These are phyloP conservation scores for Dysmachus trigonus DNA, from an alignment of 2,888 invertebrate genomes.

Conservation along the genomic window DNA sequence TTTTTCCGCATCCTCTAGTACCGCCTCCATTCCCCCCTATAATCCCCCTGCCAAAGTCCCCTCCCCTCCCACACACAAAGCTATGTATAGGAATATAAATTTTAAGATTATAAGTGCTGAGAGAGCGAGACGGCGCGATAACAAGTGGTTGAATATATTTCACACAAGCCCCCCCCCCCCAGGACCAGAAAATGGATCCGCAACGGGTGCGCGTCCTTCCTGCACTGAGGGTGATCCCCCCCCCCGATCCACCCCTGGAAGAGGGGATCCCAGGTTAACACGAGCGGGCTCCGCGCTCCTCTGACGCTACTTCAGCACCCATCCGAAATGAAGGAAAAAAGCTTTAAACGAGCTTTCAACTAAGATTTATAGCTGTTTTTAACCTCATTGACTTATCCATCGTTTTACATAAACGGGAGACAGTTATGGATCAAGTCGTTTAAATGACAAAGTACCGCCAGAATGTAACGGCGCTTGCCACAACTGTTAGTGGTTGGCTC, in stretches of 20 bases:
- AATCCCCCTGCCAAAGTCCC: background rate
- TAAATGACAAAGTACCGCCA: constrained; percentile 34
- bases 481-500: constrained; percentile 24
- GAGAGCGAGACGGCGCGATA: constrained; percentile 24
- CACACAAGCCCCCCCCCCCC: too few relatives aligned
- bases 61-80: background rate
- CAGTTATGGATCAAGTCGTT: constrained; percentile 46
- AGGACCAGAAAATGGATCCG: constrained; percentile 18
- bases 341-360: constrained; percentile 41
- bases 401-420: constrained; percentile 48
- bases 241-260: background rate
- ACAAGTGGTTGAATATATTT: constrained; percentile 43
- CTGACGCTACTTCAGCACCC: background rate
- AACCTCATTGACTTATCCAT: constrained; percentile 50
- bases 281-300: background rate
- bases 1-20: constrained; percentile 30
- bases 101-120: constrained; percentile 26
- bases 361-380: constrained; percentile 49
- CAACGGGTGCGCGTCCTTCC: background rate
- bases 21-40: background rate
- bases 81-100: constrained; percentile 32
- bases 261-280: constrained; percentile 18
- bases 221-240: background rate
- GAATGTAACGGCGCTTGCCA: background rate
- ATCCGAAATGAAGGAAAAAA: constrained; percentile 25